Evolutionary conservation across 2,888 invertebrate species (phyloP), one percentile per base, ranked within the genome.

Genomic region (Sabatieria punctata): DNA sequence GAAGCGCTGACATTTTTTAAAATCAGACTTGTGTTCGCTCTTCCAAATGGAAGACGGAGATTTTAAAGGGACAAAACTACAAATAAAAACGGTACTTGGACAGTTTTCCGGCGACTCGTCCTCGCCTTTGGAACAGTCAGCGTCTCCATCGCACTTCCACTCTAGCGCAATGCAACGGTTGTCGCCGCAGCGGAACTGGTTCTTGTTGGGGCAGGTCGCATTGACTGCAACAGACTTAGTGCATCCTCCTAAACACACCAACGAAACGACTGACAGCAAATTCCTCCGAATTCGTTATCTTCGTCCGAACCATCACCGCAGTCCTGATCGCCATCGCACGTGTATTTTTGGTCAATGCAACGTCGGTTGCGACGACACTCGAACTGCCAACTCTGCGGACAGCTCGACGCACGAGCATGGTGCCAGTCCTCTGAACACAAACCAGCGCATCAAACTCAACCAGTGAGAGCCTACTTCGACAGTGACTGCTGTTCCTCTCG

Each of bases 161-260:
- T 72, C 69, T 51, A 70, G 79, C 19, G 76, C 74, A 54, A 81
- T 75, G 65, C 82, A 82, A 13, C 76, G 72, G 56, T 73, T 74
- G 43, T 69, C 68, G 43, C 71, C 70, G 66, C 81, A 80, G 63
- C 77, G 77, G 71, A 81, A 83, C 68, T 82, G 82, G n/a, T n/a
- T n/a, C 23, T 41, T 23, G 41, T 23, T 11, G 11, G n/a, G 4
- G 41, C 27, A 24, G n/a, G 30, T 30, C 15, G 8, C 15, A 30
- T 30, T 15, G 8, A 11, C 30, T 30, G 30, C 15, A 30, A 11
- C 30, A 30, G 15, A 30, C 30, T 30, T 30, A 30, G 8, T 30
- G n/a, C n/a, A n/a, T n/a, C n/a, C n/a, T n/a, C n/a, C n/a, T n/a
- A n/a, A n/a, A n/a, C n/a, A n/a, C n/a, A n/a, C n/a, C n/a, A n/a